These are phyloP conservation scores for Yasuhikotakia modesta DNA, from an alignment of 2,797 vertebrate species.

Conservation along the genomic window DNA sequence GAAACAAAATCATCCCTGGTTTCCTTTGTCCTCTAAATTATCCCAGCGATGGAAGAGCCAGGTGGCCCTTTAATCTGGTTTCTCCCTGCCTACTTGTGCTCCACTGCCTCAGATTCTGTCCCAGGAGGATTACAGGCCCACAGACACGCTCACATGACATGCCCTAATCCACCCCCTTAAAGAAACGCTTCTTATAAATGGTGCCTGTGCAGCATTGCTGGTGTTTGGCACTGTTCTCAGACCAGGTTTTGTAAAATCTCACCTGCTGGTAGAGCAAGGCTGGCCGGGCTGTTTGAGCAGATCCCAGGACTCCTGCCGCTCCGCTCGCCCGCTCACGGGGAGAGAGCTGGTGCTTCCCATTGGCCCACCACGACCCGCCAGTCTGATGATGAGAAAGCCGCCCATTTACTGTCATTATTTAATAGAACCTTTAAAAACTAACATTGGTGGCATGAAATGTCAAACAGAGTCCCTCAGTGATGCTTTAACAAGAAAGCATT, in stretches of 20 bases:
- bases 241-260: constrained; percentile 31
- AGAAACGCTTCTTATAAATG: not conserved
- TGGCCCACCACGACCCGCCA: constrained; percentile 64
- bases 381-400: constrained; percentile 59
- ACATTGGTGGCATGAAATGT: not conserved
- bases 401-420: not conserved
- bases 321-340: constrained; percentile 63
- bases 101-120: constrained; percentile 22
- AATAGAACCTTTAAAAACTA: not conserved
- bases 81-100: not conserved
- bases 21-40: not conserved
- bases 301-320: constrained; percentile 71
- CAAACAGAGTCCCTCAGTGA: not conserved
- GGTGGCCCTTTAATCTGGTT: constrained; percentile 53
- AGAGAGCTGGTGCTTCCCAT: constrained; percentile 74
- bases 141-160: constrained; percentile 33
- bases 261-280: constrained; percentile 68
- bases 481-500: too few relatives aligned
- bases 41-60: not conserved
- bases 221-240: not conserved
- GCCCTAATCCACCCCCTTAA: constrained; percentile 1
- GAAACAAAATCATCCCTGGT: constrained; percentile 1
- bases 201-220: not conserved
- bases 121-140: constrained; percentile 50
- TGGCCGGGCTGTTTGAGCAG: constrained; percentile 63